These are phyloP conservation scores for Buceros bicornis DNA, from an alignment of 2,797 vertebrate species.

Conservation along the genomic window DNA sequence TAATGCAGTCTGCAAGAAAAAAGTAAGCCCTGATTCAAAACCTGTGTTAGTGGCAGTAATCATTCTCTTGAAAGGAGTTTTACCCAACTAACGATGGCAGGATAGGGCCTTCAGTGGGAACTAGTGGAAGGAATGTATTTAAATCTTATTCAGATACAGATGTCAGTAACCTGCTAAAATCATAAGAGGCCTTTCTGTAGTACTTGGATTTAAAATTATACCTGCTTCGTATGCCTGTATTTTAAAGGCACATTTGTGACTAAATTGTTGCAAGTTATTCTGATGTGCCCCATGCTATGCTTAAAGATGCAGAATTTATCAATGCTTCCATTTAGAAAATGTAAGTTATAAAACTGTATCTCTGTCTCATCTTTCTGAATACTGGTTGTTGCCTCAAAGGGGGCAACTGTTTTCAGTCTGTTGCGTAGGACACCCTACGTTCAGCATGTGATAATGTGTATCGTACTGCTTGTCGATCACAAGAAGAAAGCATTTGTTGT, in stretches of 20 bases:
- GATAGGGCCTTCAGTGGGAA: not conserved
- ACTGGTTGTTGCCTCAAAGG: not conserved
- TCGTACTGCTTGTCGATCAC: rapidly evolving
- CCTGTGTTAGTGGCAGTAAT: not conserved
- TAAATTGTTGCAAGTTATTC: not conserved
- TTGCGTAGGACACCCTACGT: not conserved
- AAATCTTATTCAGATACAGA: not conserved
- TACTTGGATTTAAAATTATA: not conserved
- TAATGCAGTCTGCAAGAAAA: not conserved
- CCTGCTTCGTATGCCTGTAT: not conserved
- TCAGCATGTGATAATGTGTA: not conserved
- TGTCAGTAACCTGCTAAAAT: not conserved
- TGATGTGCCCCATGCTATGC: not conserved
- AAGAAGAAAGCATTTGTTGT: not conserved
- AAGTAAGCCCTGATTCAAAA: not conserved
- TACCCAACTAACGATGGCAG: not conserved
- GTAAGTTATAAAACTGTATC: not conserved
- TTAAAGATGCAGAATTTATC: not conserved
- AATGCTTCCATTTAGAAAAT: not conserved
- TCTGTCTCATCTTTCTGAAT: not conserved
- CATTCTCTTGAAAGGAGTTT: not conserved
- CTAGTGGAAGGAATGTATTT: not conserved
- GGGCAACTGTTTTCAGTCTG: not conserved
- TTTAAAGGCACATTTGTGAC: not conserved
- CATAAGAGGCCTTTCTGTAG: not conserved